phyloP scores from a whole-genome alignment of 2,888 invertebrate species.

The Asteroscopus sphinx region DNA sequence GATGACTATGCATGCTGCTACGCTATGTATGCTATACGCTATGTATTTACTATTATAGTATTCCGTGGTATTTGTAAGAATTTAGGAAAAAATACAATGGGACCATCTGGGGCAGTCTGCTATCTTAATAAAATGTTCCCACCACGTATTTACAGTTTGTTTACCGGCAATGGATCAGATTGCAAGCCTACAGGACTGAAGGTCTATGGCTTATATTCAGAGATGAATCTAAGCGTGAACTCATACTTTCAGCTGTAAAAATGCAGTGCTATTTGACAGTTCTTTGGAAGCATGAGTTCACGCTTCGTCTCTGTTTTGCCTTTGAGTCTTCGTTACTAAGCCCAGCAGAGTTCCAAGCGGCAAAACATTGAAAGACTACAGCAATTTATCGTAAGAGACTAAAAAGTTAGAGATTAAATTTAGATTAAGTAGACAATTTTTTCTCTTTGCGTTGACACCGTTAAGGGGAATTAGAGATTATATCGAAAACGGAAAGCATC shows the following conservation, averaged over 20 bases:
- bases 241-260: too few relatives aligned
- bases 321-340: slow-evolving; percentile 4
- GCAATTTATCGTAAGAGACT: not conserved
- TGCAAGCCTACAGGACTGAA: slow-evolving; percentile 31
- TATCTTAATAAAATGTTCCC: slow-evolving; percentile 45
- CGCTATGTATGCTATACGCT: too few relatives aligned
- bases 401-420: slow-evolving; percentile 5
- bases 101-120: slow-evolving; percentile 5
- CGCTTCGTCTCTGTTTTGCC: too few relatives aligned
- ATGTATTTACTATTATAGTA: too few relatives aligned
- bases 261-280: too few relatives aligned
- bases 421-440: slow-evolving; percentile 1
- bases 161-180: slow-evolving; percentile 36
- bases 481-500: slow-evolving; percentile 2
- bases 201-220: slow-evolving; percentile 27
- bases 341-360: not conserved
- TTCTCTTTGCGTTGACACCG: slow-evolving; percentile 1
- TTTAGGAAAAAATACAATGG: slow-evolving; percentile 36
- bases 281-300: too few relatives aligned
- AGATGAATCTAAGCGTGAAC: too few relatives aligned
- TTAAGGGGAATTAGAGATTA: slow-evolving; percentile 8
- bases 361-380: not conserved
- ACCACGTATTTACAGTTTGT: too few relatives aligned
- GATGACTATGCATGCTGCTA: too few relatives aligned
- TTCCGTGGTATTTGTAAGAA: slow-evolving; percentile 9